A percentile compares a stretch with the other conserved stretches of the same genome.
These are phyloP conservation scores for Brachypodius melanocephalos DNA, from an alignment of 2,113 vertebrate genomes.

Conservation along the genomic window DNA sequence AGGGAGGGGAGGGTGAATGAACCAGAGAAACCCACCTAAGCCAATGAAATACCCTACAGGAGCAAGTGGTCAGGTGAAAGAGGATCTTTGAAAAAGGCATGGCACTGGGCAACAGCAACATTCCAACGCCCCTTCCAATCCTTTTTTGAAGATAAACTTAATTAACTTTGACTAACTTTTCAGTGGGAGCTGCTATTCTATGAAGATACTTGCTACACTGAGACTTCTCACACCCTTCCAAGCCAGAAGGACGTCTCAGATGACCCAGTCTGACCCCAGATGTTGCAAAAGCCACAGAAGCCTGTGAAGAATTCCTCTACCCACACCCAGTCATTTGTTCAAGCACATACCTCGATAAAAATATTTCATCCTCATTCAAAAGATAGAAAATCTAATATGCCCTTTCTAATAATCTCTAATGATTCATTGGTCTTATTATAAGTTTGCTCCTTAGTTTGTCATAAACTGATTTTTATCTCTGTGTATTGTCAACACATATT, in stretches of 20 bases:
- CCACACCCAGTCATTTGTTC: not conserved
- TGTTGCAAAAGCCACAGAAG: not conserved
- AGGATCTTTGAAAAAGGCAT: not conserved
- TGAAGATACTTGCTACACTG: not conserved
- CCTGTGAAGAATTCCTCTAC: not conserved
- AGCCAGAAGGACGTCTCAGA: not conserved
- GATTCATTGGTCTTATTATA: not conserved
- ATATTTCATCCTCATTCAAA: not conserved
- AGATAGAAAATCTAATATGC: not conserved
- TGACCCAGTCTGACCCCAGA: not conserved
- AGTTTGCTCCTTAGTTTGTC: not conserved
- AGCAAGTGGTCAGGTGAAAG: not conserved
- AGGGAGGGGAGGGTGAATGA: accelerated
- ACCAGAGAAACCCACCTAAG: not conserved
- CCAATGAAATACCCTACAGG: not conserved
- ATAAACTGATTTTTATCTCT: conserved; percentile 8
- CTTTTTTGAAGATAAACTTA: not conserved
- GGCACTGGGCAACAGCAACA: not conserved
- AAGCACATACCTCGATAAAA: not conserved
- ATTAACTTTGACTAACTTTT: not conserved
- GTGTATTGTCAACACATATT: not conserved
- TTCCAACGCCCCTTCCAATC: accelerated
- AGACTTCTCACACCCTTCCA: not conserved
- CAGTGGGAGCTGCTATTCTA: not conserved
- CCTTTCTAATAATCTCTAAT: not conserved